A percentile compares a stretch with the other conserved stretches of the same genome.
phyloP scores from a whole-genome alignment of 2,797 vertebrate species.

The Cichlasoma orientale region DNA sequence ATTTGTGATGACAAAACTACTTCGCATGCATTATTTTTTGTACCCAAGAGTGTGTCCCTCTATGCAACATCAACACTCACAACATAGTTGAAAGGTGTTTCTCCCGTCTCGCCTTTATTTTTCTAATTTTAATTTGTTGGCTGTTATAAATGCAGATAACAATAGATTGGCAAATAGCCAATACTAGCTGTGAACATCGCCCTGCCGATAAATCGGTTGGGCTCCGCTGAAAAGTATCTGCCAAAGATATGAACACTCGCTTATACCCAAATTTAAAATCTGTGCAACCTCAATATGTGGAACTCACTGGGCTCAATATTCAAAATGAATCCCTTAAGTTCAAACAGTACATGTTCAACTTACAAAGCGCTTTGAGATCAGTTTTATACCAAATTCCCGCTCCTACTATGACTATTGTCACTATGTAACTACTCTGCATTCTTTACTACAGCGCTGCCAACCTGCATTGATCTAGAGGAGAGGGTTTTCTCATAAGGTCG shows the following conservation, averaged over 20 bases:
- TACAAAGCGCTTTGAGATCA: not conserved
- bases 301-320: not conserved
- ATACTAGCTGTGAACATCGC: rapidly evolving
- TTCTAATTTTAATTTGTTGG: not conserved
- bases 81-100: not conserved
- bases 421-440: conserved; percentile 31
- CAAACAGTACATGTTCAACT: not conserved
- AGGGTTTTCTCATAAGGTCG: conserved; percentile 52
- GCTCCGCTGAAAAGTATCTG: not conserved
- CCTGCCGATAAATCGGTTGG: rapidly evolving
- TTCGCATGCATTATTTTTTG: not conserved
- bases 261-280: not conserved
- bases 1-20: not conserved
- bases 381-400: not conserved
- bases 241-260: not conserved
- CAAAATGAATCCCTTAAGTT: not conserved
- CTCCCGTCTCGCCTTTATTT: not conserved
- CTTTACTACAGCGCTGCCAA: conserved; percentile 25
- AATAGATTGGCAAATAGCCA: not conserved
- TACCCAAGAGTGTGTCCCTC: not conserved
- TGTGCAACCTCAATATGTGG: not conserved
- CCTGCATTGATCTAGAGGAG: conserved; percentile 50
- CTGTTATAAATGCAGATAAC: not conserved
- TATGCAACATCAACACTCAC: not conserved
- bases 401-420: not conserved